Evolutionary conservation across 2,113 vertebrate genomes (phyloP).

Genomic region (Pungitius pungitius): DNA sequence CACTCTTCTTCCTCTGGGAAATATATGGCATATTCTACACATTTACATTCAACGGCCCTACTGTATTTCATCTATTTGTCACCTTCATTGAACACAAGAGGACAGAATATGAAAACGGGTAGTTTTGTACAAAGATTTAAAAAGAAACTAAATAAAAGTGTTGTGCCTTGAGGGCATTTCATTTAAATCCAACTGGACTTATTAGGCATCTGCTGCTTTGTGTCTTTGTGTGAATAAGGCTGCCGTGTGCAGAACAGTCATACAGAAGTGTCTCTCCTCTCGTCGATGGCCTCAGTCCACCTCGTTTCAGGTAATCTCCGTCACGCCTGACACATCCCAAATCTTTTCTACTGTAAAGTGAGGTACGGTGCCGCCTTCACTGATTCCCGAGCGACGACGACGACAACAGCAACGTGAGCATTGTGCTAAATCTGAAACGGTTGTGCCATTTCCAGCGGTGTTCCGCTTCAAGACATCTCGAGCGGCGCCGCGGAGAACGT

Average conservation of each 20-base stretch:
- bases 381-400: not conserved
- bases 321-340: not conserved
- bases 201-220: not conserved
- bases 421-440: not conserved
- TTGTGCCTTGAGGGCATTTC: not conserved
- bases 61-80: slow-evolving; percentile 19
- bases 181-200: not conserved
- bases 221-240: not conserved
- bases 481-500: not conserved
- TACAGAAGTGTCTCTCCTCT: not conserved
- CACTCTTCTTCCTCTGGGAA: slow-evolving; percentile 19
- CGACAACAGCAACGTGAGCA: not conserved
- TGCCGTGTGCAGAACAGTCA: not conserved
- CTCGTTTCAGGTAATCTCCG: not conserved
- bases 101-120: not conserved
- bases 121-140: not conserved
- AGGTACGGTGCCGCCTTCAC: no score
- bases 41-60: not conserved
- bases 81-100: not conserved
- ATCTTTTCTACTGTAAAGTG: no score
- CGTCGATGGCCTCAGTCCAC: not conserved
- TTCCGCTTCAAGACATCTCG: slow-evolving; percentile 12
- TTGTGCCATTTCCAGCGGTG: slow-evolving; percentile 18
- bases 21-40: slow-evolving; percentile 16
- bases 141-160: not conserved